A percentile compares a stretch with the other conserved stretches of the same genome.
Conservation (phyloP, 1,140 invertebrate species). For the Caerostris darwini region DNA sequence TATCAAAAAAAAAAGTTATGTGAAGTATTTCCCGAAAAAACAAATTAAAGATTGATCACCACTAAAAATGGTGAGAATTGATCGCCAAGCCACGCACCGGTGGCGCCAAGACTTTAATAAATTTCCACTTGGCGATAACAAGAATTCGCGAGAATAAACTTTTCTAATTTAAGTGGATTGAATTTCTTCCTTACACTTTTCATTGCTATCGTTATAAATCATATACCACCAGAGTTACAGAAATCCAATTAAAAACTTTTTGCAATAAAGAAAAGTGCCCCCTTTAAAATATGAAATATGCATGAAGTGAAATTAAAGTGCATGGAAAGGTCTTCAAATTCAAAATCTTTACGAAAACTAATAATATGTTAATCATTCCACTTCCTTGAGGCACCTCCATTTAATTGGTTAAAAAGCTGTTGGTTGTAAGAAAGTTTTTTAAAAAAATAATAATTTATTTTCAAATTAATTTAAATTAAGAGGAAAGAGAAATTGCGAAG, state of each 20-base stretch:
- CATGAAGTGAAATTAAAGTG: neutral
- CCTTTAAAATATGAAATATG: slow-evolving; percentile 30
- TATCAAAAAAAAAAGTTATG: neutral
- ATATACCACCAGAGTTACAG: neutral
- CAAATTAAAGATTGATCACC: slow-evolving; percentile 53
- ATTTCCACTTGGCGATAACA: neutral
- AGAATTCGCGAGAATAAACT: neutral
- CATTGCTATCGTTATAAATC: slow-evolving; percentile 28
- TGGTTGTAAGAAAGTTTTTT: neutral
- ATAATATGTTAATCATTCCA: neutral
- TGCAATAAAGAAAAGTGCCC: neutral
- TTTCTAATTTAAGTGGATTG: slow-evolving; percentile 45
- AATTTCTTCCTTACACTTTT: neutral
- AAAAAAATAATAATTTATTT: neutral
- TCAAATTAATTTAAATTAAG: neutral
- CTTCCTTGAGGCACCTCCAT: neutral
- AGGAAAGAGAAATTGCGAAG: neutral
- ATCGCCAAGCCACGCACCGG: neutral
- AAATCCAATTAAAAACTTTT: slow-evolving; percentile 42
- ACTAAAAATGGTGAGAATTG: neutral
- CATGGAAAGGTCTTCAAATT: no score
- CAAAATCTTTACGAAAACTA: no score
- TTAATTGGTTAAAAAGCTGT: neutral
- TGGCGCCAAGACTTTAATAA: neutral
- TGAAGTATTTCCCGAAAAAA: neutral